Percentiles rank a stretch among this genome's conserved stretches.
These are phyloP conservation scores for Lasioglossum lativentre DNA, from an alignment of 2,888 invertebrate species.

Conservation along the genomic window DNA sequence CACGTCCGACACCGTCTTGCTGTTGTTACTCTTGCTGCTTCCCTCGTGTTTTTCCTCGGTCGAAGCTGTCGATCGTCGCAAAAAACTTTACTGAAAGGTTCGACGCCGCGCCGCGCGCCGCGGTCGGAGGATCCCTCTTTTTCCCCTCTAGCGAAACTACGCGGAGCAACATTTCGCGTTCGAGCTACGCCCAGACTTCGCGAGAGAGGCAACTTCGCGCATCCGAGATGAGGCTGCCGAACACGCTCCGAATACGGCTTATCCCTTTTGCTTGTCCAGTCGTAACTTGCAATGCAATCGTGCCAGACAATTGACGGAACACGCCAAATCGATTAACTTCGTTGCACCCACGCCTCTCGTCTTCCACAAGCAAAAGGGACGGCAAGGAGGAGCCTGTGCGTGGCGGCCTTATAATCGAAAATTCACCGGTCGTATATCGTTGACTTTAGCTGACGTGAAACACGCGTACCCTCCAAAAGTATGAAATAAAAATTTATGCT, in stretches of 20 bases:
- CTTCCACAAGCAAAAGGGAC: neutral
- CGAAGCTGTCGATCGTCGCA: neutral
- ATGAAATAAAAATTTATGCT: neutral
- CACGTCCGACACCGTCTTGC: constrained; percentile 84
- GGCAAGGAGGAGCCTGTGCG: neutral
- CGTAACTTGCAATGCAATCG: neutral
- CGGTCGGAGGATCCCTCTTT: neutral
- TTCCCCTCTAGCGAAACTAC: neutral
- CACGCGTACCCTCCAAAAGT: neutral
- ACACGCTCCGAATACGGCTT: neutral
- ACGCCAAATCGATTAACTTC: neutral
- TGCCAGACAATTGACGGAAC: neutral
- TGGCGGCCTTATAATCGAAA: too few relatives aligned
- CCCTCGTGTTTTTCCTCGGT: constrained; percentile 46
- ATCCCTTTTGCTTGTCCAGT: neutral
- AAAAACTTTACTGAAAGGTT: neutral
- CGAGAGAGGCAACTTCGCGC: neutral
- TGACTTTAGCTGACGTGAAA: too few relatives aligned
- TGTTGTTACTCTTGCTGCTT: constrained; percentile 63
- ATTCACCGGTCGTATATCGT: too few relatives aligned
- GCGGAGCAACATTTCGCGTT: neutral
- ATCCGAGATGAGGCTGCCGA: neutral
- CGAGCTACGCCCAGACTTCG: neutral
- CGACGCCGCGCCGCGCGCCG: neutral
- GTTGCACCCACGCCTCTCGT: neutral